Evolutionary conservation across 1,140 invertebrate species (phyloP), one percentile per base, ranked within the genome.

Genomic region (Drepana arcuata): DNA sequence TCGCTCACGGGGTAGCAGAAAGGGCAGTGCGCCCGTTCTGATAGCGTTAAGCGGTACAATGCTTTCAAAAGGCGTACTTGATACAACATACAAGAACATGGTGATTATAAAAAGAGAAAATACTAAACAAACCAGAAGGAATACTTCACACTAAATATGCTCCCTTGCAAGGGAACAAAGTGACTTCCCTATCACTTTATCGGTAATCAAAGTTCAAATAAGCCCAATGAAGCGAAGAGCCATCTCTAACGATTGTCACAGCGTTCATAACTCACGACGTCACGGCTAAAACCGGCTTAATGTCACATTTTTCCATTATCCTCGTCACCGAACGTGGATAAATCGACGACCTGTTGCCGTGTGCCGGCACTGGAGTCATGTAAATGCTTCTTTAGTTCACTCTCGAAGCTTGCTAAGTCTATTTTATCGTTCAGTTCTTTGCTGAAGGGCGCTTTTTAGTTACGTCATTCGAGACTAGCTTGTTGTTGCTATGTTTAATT

Each of bases 261-360:
- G 55, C 50, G 43, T 65, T 53, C 62, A 66, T 70, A 73, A 70
- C 64, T 73, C 69, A 66, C 52, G 50, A 59, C 58, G 56, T 34
- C 24, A 27, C 51, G 52, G 44, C 46, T 64, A 58, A 60, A 71
- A 66, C 45, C 35, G 43, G 39, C 48, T 54, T 62, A 45, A 48
- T 54, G 46, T 57, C 57, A 60, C 55, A 64, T 72, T 75, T 75
- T 78, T 70, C 63, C 63, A 70, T 72, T 72, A 72, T 57, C 53
- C 38, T 48, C 50, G 58, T 48, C 57, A 47, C 38, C 41, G 39
- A 23, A n/a, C n/a, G 30, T 21, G 54, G 51, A 62, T 61, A 63
- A 71, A 77, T 72, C 61, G 70, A 48, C 63, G 51, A 78, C 73
- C 73, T 78, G 73, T 78, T 78, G 71, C 68, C 60, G 65, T 71